Conservation (phyloP, 2,888 invertebrate genomes). For the Eristalis tenax region DNA sequence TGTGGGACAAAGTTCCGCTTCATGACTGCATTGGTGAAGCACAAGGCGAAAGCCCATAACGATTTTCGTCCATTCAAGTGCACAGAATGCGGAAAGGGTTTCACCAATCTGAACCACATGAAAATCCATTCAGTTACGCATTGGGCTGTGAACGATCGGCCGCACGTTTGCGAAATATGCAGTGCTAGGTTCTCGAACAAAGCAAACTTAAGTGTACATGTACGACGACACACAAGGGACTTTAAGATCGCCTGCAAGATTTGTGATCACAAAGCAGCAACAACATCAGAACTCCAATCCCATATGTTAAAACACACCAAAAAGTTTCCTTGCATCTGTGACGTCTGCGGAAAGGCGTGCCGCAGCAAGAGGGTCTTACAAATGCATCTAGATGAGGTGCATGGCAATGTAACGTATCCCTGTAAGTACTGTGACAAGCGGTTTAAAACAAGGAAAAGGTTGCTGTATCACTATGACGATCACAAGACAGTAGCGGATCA, state of each 20-base stretch:
- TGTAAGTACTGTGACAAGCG: background rate
- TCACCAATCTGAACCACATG: background rate
- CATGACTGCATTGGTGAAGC: background rate
- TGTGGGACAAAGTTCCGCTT: conserved; percentile 14
- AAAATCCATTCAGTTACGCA: conserved; percentile 6
- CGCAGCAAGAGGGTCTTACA: background rate
- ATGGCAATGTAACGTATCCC: background rate
- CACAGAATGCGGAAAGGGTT: conserved; percentile 18
- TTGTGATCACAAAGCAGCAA: conserved; percentile 6
- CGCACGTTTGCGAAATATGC: conserved; percentile 9
- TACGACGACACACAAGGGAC: conserved; percentile 20
- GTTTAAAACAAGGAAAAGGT: conserved; percentile 28
- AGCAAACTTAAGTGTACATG: conserved; percentile 17
- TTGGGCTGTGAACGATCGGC: conserved; percentile 21
- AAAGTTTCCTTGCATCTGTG: conserved; percentile 15
- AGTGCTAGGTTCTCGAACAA: conserved; percentile 6
- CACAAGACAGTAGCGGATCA: background rate
- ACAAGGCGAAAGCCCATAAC: conserved; percentile 4
- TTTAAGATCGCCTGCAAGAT: background rate
- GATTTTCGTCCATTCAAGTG: conserved; percentile 27
- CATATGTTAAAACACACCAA: conserved; percentile 21
- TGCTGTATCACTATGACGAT: background rate
- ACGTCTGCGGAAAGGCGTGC: conserved; percentile 6
- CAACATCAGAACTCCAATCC: conserved; percentile 10
- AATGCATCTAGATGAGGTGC: background rate